Base-by-base conservation (phyloP, 2,113 vertebrate genomes). In the Caretta caretta region DNA sequence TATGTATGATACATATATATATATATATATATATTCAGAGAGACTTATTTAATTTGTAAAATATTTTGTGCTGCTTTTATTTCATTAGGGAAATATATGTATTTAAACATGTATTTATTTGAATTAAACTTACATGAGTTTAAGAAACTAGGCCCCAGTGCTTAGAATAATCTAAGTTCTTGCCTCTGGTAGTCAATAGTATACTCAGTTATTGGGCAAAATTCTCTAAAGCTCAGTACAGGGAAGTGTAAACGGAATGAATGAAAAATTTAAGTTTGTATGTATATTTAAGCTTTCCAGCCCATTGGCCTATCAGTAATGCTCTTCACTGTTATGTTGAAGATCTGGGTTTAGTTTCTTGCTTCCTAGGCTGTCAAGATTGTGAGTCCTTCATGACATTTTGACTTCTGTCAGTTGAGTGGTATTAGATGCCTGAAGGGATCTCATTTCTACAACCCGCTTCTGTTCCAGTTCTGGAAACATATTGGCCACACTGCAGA, bases 401-500 rank as follows among this genome's bases (percentile, higher is more conserved):
- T 22, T 76, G 10, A 93, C 88, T 90, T 69, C n/a, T 86, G 1
- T 87, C 48, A 6, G 1, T 78, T 48, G 16, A 3, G 51, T 5
- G 46, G 84, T 42, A 81, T 90, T 79, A 48, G 9, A 38, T 90
- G 91, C 31, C 1, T 80, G 8, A 0, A 83, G 57, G 5, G 17
- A 83, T 96, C 46, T 65, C 9, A n/a, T 86, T 91, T 93, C n/a
- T 94, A 12, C 31, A 75, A 20, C 54, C 94, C 53, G 24, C 29
- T 4, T 85, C 17, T 72, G 17, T 72, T 72, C 91, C 78, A 38
- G 9, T 17, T 87, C 46, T 86, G 56, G 53, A 86, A 4, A 14
- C 90, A 14, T 5, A 0, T 38, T 90, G 50, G 8, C 59, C 57
- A 1, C 69, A 46, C 13, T 17, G 90, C 29, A 35, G 4, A 8